These are phyloP conservation scores for Dermatemys mawii DNA, from an alignment of 2,113 vertebrate genomes.

Conservation along the genomic window DNA sequence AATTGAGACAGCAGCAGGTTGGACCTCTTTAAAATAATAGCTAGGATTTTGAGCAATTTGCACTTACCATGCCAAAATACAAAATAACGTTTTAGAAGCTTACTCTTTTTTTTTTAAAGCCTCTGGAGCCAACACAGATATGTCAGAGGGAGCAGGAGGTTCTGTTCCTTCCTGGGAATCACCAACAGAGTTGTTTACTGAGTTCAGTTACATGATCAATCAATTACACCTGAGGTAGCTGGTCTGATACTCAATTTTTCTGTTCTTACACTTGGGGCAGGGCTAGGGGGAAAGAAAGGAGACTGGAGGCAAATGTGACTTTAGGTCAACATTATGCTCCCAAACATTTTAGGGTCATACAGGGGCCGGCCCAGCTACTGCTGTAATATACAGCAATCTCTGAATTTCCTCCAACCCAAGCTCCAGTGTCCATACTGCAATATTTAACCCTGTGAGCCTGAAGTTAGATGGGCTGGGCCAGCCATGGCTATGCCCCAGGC, in stretches of 20 bases:
- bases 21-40: background rate
- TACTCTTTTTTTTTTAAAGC: background rate
- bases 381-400: background rate
- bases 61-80: background rate
- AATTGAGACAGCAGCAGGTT: background rate
- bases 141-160: background rate
- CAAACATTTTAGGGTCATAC: background rate
- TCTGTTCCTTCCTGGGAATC: background rate
- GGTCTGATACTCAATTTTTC: background rate
- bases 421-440: too few relatives aligned
- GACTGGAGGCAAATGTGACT: background rate
- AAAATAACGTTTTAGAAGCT: background rate
- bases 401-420: background rate
- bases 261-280: background rate
- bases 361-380: background rate
- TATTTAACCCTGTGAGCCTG: too few relatives aligned
- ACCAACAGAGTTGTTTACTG: background rate
- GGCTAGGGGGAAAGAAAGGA: background rate
- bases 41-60: background rate
- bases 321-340: background rate
- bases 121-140: background rate
- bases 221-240: background rate
- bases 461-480: background rate
- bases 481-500: too few relatives aligned
- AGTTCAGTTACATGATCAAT: background rate